Conservation (phyloP, 2,113 vertebrate species). For the pig (Sus scrofa) region T2T-Sscrofa CM000829.6:68879501-68880000, state of each 20-base stretch:
- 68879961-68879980: neutral
- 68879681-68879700: slow-evolving; percentile 51
- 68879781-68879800: slow-evolving; percentile 32
- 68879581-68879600: neutral
- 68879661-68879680: slow-evolving; percentile 40
- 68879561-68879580: neutral
- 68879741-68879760: neutral
- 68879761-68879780: neutral
- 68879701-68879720: slow-evolving; percentile 50
- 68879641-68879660: slow-evolving; percentile 16
- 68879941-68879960: slow-evolving; percentile 40
- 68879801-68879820: neutral
- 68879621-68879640: neutral
- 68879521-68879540: neutral
- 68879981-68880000: neutral
- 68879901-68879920: too few relatives aligned
- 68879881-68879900: too few relatives aligned
- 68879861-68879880: too few relatives aligned
- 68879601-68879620: neutral
- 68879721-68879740: neutral
- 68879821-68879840: too few relatives aligned
- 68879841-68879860: too few relatives aligned
- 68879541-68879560: neutral
- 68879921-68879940: too few relatives aligned
- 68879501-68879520: neutral